Evolutionary conservation across 2,113 vertebrate genomes (phyloP).

Genomic region (Clarias macrocephalus): DNA sequence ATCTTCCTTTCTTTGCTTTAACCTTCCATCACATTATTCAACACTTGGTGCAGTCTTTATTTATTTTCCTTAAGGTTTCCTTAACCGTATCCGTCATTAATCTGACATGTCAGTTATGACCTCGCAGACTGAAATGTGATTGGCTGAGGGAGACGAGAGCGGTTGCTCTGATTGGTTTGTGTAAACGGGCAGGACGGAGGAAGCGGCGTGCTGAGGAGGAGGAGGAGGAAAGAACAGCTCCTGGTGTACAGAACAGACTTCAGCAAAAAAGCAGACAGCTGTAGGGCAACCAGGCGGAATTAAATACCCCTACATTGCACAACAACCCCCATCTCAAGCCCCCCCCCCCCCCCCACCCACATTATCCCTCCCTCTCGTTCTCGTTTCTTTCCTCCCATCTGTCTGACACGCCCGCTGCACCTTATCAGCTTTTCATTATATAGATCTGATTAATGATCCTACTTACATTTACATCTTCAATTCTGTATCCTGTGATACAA

Average conservation of each 20-base stretch:
- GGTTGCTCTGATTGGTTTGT: not conserved
- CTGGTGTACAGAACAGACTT: not conserved
- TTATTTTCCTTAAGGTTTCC: not conserved
- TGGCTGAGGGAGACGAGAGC: not conserved
- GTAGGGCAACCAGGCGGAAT: slow-evolving; percentile 1
- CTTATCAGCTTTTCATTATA: not conserved
- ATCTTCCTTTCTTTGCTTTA: too few species aligned
- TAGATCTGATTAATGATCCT: not conserved
- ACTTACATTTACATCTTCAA: not conserved
- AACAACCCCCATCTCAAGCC: not conserved
- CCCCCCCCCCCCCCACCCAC: not conserved
- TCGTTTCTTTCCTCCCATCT: not conserved
- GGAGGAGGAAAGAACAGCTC: not conserved
- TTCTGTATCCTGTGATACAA: not conserved
- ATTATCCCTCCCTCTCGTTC: not conserved
- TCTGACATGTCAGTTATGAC: not conserved
- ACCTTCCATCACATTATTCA: not conserved
- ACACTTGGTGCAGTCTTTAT: too few species aligned
- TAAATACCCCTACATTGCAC: not conserved
- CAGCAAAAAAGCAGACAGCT: not conserved
- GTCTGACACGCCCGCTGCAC: not conserved
- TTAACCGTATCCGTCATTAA: not conserved
- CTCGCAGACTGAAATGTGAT: not conserved
- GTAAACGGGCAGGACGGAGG: too few species aligned
- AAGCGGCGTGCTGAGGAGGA: not conserved